These are phyloP conservation scores for Tetramorium parvispinum DNA, from an alignment of 1,140 invertebrate species.

Conservation along the genomic window DNA sequence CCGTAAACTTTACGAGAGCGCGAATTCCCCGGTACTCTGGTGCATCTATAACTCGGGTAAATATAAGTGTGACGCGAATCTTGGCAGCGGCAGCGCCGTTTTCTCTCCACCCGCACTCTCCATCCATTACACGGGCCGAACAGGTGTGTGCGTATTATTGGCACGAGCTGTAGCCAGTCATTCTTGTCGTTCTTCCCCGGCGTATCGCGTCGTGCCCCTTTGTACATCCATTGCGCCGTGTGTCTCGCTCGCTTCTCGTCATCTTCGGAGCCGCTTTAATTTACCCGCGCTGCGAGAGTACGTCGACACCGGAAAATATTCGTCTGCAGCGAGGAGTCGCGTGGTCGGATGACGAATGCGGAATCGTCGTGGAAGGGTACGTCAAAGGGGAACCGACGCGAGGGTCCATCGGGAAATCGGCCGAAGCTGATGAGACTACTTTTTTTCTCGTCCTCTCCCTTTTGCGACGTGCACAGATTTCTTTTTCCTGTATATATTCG, in stretches of 20 bases:
- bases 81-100: constrained; percentile 73
- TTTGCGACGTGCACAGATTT: constrained; percentile 14
- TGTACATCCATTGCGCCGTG: no score
- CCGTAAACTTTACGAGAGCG: constrained; percentile 66
- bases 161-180: constrained; percentile 43
- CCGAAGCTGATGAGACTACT: constrained; percentile 65
- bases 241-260: background rate
- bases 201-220: background rate
- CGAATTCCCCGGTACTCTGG: constrained; percentile 72
- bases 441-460: constrained; percentile 38
- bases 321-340: constrained; percentile 7
- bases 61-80: constrained; percentile 82
- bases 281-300: constrained; percentile 55
- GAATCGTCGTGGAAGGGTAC: constrained; percentile 48
- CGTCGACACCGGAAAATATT: constrained; percentile 50
- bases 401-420: constrained; percentile 68
- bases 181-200: background rate
- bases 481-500: constrained; percentile 2
- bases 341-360: constrained; percentile 61
- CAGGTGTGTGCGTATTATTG: constrained; percentile 81
- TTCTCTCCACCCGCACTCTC: constrained; percentile 77
- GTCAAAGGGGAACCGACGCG: constrained; percentile 52
- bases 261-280: constrained; percentile 60
- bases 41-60: constrained; percentile 73
- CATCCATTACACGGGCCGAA: constrained; percentile 78